These are phyloP conservation scores for Liposcelis brunnea DNA, from an alignment of 2,888 invertebrate species.

Conservation along the genomic window DNA sequence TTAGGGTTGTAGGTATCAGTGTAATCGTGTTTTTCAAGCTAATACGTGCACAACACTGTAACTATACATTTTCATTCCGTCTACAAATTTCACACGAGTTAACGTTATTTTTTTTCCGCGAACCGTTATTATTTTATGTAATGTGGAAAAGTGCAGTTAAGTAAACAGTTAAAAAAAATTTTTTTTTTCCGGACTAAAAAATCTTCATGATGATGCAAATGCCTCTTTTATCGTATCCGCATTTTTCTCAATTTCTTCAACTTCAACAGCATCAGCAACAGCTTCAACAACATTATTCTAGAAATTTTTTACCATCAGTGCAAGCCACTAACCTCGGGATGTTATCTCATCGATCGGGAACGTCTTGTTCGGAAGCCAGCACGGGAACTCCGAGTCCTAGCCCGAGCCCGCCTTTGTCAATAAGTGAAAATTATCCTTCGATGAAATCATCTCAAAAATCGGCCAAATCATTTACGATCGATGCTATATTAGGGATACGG, in stretches of 20 bases:
- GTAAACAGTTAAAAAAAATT: too few relatives aligned
- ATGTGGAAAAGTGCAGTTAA: too few relatives aligned
- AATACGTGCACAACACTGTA: too few relatives aligned
- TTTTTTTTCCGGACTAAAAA: too few relatives aligned
- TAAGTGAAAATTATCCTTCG: not conserved
- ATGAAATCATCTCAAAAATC: not conserved
- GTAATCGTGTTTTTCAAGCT: too few relatives aligned
- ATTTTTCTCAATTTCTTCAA: conserved; percentile 18
- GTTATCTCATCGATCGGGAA: not conserved
- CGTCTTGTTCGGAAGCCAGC: not conserved
- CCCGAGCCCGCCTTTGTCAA: conserved; percentile 6
- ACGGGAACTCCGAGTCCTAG: conserved; percentile 3
- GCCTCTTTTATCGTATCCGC: conserved; percentile 19
- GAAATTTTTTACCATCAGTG: not conserved
- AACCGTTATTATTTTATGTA: too few relatives aligned
- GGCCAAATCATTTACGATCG: conserved; percentile 71
- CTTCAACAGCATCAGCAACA: conserved; percentile 18
- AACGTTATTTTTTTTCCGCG: too few relatives aligned
- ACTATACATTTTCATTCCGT: too few relatives aligned
- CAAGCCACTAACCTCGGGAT: conserved; percentile 2
- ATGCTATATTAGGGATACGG: conserved; percentile 66
- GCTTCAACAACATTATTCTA: conserved; percentile 20
- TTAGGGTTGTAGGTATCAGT: too few relatives aligned
- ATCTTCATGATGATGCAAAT: conserved; percentile 18
- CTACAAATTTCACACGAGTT: too few relatives aligned